A percentile compares a stretch with the other conserved stretches of the same genome.
Evolutionary conservation across 2,797 vertebrate species (phyloP).

Genomic region (Anguilla obscura): DNA sequence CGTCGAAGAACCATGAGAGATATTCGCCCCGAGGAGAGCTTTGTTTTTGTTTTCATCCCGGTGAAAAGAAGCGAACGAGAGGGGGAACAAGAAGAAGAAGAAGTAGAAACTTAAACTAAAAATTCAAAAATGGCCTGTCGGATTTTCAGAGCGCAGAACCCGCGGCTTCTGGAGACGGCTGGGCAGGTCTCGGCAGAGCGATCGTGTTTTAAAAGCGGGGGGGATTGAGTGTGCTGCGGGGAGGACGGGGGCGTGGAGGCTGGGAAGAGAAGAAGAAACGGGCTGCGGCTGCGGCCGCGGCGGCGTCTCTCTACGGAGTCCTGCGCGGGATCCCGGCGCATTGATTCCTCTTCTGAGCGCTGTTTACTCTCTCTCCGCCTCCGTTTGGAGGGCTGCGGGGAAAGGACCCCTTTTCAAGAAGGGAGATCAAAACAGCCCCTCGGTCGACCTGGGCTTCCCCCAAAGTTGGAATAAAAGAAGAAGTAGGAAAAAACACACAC

Average conservation of each 20-base stretch:
- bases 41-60: background rate
- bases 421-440: background rate
- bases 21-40: background rate
- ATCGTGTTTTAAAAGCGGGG: background rate
- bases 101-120: background rate
- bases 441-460: background rate
- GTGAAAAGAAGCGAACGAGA: background rate
- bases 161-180: no score
- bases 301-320: background rate
- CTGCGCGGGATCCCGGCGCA: background rate
- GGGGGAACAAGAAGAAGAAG: background rate
- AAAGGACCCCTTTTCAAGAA: background rate
- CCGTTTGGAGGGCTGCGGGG: background rate
- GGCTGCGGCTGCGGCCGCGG: background rate
- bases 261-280: background rate
- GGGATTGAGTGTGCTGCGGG: background rate
- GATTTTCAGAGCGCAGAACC: background rate
- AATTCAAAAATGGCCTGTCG: background rate
- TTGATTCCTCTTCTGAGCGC: background rate
- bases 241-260: background rate
- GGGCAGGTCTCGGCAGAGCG: background rate
- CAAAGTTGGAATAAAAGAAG: constrained; percentile 6
- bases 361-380: background rate
- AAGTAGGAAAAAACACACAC: background rate
- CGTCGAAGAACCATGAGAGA: background rate